phyloP scores from a whole-genome alignment of 2,113 vertebrate genomes.

The western clawed frog (Xenopus tropicalis) region UCB_Xtro_10.0 CM004448.2:63160001-63160500 shows the following conservation, averaged over 20 bases:
- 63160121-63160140: slow-evolving; percentile 77
- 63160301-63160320: slow-evolving; percentile 71
- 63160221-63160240: slow-evolving; percentile 63
- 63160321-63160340: slow-evolving; percentile 69
- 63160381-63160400: not conserved
- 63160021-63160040: slow-evolving; percentile 69
- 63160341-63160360: slow-evolving; percentile 61
- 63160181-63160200: slow-evolving; percentile 71
- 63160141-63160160: slow-evolving; percentile 70
- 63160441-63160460: too few relatives aligned
- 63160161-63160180: slow-evolving; percentile 79
- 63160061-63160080: slow-evolving; percentile 67
- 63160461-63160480: too few relatives aligned
- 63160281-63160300: slow-evolving; percentile 65
- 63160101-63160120: slow-evolving; percentile 77
- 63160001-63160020: slow-evolving; percentile 78
- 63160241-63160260: slow-evolving; percentile 66
- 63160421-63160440: too few relatives aligned
- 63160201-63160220: slow-evolving; percentile 66
- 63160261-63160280: slow-evolving; percentile 66
- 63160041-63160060: slow-evolving; percentile 57
- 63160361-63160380: not conserved
- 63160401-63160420: too few relatives aligned
- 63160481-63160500: too few relatives aligned
- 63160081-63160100: slow-evolving; percentile 74